These are phyloP conservation scores for Thereva unica DNA, from an alignment of 2,888 invertebrate genomes.

Conservation along the genomic window DNA sequence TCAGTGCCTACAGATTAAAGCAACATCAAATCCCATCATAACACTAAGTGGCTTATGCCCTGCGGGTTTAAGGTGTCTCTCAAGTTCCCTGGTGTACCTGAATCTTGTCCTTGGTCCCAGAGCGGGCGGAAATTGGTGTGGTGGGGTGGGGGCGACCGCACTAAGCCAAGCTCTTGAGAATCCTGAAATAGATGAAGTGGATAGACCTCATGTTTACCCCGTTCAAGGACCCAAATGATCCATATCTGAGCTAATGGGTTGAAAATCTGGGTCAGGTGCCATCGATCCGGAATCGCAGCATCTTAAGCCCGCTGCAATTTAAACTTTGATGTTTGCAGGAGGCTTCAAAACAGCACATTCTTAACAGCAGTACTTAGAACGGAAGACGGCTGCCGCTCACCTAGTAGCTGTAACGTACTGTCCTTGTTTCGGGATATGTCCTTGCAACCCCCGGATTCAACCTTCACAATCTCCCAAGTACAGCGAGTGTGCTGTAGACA, in stretches of 20 bases:
- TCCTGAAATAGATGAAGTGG: slow-evolving; percentile 14
- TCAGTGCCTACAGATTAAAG: slow-evolving; percentile 7
- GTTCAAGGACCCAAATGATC: slow-evolving; percentile 7
- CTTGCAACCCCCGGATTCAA: background rate
- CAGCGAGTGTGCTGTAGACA: background rate
- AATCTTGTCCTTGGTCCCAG: background rate
- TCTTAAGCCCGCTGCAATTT: background rate
- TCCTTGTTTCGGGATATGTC: background rate
- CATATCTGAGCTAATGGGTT: background rate
- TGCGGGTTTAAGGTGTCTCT: slow-evolving; percentile 5
- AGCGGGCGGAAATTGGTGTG: background rate
- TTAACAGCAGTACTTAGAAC: too few species aligned
- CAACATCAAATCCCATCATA: slow-evolving; percentile 28
- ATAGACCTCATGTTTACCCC: background rate
- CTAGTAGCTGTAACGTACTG: too few species aligned
- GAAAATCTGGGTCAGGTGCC: slow-evolving; percentile 29
- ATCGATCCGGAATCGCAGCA: slow-evolving; percentile 23
- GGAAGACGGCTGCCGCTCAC: too few species aligned
- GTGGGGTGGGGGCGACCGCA: slow-evolving; percentile 1
- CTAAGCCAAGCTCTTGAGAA: slow-evolving; percentile 9
- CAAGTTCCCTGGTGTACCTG: slow-evolving; percentile 5
- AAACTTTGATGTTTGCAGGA: slow-evolving; percentile 23
- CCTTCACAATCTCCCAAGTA: background rate
- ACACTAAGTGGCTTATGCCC: slow-evolving; percentile 31
- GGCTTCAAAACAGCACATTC: slow-evolving; percentile 4